Conservation (phyloP, 2,113 vertebrate genomes). For the Lethenteron reissneri region DNA sequence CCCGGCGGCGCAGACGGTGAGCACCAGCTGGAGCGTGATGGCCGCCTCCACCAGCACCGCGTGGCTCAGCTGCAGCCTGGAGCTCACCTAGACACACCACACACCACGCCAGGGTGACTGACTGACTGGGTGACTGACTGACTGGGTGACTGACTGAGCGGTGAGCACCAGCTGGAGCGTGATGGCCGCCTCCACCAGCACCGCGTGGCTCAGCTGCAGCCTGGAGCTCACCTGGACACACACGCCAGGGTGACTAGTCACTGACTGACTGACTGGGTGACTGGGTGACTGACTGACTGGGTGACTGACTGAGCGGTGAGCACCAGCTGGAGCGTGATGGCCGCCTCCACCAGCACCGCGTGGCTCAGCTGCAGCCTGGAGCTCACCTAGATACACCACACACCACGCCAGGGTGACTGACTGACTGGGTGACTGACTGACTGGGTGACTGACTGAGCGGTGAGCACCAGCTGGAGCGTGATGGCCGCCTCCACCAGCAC, state of each 20-base stretch:
- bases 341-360: slow-evolving; percentile 62
- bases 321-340: slow-evolving; percentile 64
- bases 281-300: no score
- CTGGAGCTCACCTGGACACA: no score
- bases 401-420: no score
- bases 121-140: slow-evolving; percentile 12
- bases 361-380: slow-evolving; percentile 49
- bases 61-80: slow-evolving; percentile 53
- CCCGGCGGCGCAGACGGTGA: slow-evolving; percentile 38
- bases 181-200: slow-evolving; percentile 63
- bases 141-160: slow-evolving; percentile 6
- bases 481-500: no score
- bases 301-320: slow-evolving; percentile 35
- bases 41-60: slow-evolving; percentile 66
- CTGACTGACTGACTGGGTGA: no score
- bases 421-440: no score
- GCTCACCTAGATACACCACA: no score
- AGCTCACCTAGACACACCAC: no score
- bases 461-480: no score
- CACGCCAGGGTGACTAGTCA: no score
- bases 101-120: no score
- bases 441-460: no score
- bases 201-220: slow-evolving; percentile 17
- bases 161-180: slow-evolving; percentile 67
- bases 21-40: slow-evolving; percentile 33